Conservation (phyloP, 2,797 vertebrate genomes). For the Gymnothorax javanicus region DNA sequence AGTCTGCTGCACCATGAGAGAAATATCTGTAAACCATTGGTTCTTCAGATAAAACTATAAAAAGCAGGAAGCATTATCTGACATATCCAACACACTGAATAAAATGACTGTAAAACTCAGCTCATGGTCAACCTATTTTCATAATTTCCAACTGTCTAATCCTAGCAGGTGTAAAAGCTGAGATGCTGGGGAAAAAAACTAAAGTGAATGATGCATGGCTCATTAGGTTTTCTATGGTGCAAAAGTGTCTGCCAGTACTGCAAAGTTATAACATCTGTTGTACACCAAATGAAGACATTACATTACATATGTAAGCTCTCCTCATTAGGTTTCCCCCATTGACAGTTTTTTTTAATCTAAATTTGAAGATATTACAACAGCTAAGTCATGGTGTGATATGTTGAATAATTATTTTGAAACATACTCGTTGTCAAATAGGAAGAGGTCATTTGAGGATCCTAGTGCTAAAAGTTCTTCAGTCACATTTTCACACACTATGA, state of each 20-base stretch:
- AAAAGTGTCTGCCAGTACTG: not conserved
- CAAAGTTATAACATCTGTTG: not conserved
- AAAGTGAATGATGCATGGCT: not conserved
- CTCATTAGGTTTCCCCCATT: not conserved
- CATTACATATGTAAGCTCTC: not conserved
- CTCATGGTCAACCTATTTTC: not conserved
- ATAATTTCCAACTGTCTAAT: not conserved
- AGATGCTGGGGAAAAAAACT: not conserved
- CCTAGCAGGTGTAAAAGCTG: not conserved
- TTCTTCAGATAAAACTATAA: not conserved
- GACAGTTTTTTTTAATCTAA: not conserved
- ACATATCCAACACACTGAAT: not conserved
- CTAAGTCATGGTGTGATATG: not conserved
- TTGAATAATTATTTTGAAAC: conserved; percentile 8
- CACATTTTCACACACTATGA: too few relatives aligned
- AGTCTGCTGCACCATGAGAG: too few relatives aligned
- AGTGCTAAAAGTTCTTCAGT: too few relatives aligned
- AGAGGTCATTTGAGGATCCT: not conserved
- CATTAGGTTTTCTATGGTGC: not conserved
- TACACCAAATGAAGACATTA: not conserved
- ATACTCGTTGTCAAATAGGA: not conserved
- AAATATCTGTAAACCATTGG: not conserved
- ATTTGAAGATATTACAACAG: not conserved
- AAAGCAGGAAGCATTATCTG: not conserved
- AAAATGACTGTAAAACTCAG: not conserved